Evolutionary conservation across 2,888 invertebrate genomes (phyloP).

Genomic region (Lepidochrysops patricia): DNA sequence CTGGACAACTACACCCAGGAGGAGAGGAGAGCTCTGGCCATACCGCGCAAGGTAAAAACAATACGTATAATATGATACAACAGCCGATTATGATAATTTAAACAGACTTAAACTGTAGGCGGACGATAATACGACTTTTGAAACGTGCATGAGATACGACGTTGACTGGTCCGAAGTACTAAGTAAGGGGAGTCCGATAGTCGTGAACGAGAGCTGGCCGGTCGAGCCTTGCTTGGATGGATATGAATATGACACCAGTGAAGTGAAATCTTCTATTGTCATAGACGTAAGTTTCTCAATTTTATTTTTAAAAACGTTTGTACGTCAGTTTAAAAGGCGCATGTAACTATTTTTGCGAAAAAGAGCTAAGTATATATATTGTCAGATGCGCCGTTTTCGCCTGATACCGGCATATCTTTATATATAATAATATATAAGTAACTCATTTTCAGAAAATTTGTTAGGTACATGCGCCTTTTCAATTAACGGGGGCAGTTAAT

Average conservation of each 20-base stretch:
- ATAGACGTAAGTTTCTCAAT: constrained; percentile 79
- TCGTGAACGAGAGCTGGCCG: constrained; percentile 75
- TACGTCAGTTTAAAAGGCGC: no score
- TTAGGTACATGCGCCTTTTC: no score
- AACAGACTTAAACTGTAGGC: constrained; percentile 33
- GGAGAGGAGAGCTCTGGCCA: constrained; percentile 77
- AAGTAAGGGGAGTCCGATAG: constrained; percentile 38
- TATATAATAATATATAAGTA: no score
- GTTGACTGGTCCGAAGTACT: constrained; percentile 80
- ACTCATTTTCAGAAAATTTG: no score
- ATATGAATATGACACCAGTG: constrained; percentile 84
- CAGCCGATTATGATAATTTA: constrained; percentile 1
- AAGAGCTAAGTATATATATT: no score
- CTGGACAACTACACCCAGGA: constrained; percentile 75
- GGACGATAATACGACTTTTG: constrained; percentile 67
- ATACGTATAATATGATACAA: constrained; percentile 1
- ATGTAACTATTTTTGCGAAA: no score
- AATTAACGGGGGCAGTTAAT: no score
- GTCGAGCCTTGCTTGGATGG: constrained; percentile 82
- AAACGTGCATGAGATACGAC: constrained; percentile 82
- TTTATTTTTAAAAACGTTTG: not conserved
- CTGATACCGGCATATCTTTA: no score
- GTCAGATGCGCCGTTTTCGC: no score
- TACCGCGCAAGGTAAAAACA: constrained; percentile 63
- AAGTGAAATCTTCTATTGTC: constrained; percentile 85